Conservation (phyloP, 2,797 vertebrate species). For the Tadarida brasiliensis region DNA sequence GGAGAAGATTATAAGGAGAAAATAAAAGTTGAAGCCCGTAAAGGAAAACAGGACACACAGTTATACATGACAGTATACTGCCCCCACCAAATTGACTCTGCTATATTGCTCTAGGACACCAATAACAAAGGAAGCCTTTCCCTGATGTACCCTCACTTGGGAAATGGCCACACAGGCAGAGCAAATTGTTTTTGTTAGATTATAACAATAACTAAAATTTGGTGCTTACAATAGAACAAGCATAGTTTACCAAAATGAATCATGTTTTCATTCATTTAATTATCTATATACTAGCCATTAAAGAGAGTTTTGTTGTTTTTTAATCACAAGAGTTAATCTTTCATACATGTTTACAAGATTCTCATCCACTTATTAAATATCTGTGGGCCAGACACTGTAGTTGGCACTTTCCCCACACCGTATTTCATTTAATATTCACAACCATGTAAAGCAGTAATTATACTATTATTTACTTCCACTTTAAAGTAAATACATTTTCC, state of each 20-base stretch:
- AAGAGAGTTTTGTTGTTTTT: neutral
- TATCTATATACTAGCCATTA: neutral
- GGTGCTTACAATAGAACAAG: neutral
- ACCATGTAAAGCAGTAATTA: neutral
- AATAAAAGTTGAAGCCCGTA: neutral
- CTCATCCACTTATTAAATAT: neutral
- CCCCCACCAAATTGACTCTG: neutral
- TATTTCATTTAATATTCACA: neutral
- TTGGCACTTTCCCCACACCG: neutral
- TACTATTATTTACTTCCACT: neutral
- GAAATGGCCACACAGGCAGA: neutral
- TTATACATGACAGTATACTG: neutral
- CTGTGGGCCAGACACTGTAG: neutral
- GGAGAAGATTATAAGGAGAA: neutral
- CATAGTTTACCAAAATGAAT: conserved; percentile 15
- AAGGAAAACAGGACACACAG: neutral
- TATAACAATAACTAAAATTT: neutral
- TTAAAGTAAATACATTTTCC: neutral
- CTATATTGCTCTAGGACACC: neutral
- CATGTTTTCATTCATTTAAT: conserved; percentile 44
- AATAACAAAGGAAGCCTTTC: neutral
- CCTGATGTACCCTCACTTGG: neutral
- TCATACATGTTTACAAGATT: neutral
- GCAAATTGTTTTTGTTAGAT: neutral
- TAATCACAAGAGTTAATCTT: conserved; percentile 36